Conservation (phyloP, 2,888 invertebrate species). For the Conchocele bisecta region DNA sequence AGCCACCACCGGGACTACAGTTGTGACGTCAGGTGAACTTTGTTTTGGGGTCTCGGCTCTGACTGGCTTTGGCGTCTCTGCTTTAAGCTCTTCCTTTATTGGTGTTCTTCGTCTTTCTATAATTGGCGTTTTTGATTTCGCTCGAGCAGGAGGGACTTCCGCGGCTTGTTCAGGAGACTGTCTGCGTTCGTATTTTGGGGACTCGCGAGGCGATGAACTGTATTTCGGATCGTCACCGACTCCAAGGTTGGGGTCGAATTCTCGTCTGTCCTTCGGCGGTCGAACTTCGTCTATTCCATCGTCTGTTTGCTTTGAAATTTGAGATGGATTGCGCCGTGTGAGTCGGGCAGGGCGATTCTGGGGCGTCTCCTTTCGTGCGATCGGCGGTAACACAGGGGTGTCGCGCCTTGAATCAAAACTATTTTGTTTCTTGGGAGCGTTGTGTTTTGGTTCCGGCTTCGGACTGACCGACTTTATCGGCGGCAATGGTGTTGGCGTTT, state of each 20-base stretch:
- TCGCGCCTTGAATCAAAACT: conserved; percentile 23
- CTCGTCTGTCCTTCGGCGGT: conserved; percentile 49
- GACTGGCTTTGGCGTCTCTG: conserved; percentile 10
- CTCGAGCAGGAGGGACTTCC: not conserved
- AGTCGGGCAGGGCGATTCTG: not conserved
- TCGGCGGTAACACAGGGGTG: conserved; percentile 55
- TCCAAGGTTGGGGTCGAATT: conserved; percentile 53
- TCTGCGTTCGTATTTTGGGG: not conserved
- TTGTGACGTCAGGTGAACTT: not conserved
- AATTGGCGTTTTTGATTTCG: not conserved
- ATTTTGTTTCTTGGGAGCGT: conserved; percentile 17
- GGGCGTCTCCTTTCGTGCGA: conserved; percentile 28
- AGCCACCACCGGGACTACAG: conserved; percentile 35
- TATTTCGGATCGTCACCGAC: conserved; percentile 34
- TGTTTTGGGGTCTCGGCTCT: not conserved
- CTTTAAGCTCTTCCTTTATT: conserved; percentile 10
- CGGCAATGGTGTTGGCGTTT: conserved; percentile 52
- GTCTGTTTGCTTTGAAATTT: not conserved
- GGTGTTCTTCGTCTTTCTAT: too few relatives aligned
- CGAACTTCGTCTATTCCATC: conserved; percentile 31
- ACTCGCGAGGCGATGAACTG: not conserved
- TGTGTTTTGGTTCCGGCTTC: conserved; percentile 10
- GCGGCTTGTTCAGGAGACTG: not conserved
- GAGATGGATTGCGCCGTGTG: not conserved
- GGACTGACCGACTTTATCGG: conserved; percentile 52